Percentiles rank a stretch among this genome's conserved stretches.
phyloP scores from a whole-genome alignment of 2,888 invertebrate species.

The Cantharis rustica region DNA sequence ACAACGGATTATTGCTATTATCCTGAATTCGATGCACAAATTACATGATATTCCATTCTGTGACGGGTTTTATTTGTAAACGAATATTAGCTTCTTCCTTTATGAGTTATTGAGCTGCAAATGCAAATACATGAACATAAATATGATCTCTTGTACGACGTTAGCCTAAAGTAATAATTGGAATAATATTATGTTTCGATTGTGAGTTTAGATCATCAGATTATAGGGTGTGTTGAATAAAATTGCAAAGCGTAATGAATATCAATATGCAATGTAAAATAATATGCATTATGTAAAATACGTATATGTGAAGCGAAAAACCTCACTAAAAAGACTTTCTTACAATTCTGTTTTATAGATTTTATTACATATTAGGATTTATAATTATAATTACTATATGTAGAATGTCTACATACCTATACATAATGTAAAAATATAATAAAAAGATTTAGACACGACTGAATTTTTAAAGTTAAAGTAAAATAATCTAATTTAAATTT shows the following conservation, averaged over 20 bases:
- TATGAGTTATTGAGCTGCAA: not conserved
- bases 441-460: not conserved
- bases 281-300: too few relatives aligned
- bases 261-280: not conserved
- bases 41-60: not conserved
- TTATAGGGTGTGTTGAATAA: not conserved
- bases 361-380: too few relatives aligned
- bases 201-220: not conserved
- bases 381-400: too few relatives aligned
- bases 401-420: not conserved
- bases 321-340: too few relatives aligned
- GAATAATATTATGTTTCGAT: not conserved
- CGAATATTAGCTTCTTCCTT: not conserved
- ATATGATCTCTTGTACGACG: not conserved
- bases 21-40: not conserved
- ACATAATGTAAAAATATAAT: not conserved
- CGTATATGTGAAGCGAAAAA: too few relatives aligned
- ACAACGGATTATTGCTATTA: not conserved
- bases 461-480: not conserved
- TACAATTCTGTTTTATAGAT: too few relatives aligned
- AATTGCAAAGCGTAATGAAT: not conserved
- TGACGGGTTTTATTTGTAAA: not conserved
- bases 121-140: not conserved
- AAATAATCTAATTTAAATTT: not conserved
- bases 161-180: not conserved